Base-by-base conservation (phyloP, 2,888 invertebrate species). In the Caenorhabditis sulstoni region DNA sequence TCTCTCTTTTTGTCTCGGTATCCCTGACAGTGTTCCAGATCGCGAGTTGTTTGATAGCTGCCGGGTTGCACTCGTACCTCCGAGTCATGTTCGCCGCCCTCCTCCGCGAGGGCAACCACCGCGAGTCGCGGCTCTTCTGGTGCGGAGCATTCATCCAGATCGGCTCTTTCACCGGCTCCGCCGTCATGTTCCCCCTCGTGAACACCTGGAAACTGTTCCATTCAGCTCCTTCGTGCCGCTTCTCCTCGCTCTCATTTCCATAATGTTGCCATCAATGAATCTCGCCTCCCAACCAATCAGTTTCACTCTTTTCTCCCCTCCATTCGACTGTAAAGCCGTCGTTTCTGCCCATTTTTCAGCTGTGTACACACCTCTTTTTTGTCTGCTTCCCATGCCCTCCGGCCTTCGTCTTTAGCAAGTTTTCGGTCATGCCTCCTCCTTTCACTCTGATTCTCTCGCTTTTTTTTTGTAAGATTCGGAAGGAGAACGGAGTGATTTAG, bases 111-210 rank as follows among this genome's bases (percentile, higher is more conserved):
- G 82, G 85, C 5, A 79, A 81, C 14, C 81, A 85, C 52, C 86
- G 83, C 20, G 85, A 88, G 55, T 79, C 77, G n/a, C 81, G 87
- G 16, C 85, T 92, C n/a, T 89, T 91, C 58, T 92, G 91, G 91
- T 91, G 91, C 81, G 92, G 92, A 41, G 90, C 90, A 8, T 86
- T 90, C 66, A 91, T 91, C 66, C 92, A 88, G 88, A 83, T 87
- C 55, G 92, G 92, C 8, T 91, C 92, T 1, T 90, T 91, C 50
- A 71, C 91, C 57, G 92, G 92, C 3, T 91, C 92, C 0, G 81
- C 90, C 4, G 76, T 90, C n/a, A 91, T 90, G 85, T 92, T 92
- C 84, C 85, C 91, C 3, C 79, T 91, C 5, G 90, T 92, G 68
- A 91, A 91, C 80, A 85, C 91, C 16, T 86, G 86, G 47, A 65